Conservation (phyloP, 2,888 invertebrate genomes). For the Busseola fusca region DNA sequence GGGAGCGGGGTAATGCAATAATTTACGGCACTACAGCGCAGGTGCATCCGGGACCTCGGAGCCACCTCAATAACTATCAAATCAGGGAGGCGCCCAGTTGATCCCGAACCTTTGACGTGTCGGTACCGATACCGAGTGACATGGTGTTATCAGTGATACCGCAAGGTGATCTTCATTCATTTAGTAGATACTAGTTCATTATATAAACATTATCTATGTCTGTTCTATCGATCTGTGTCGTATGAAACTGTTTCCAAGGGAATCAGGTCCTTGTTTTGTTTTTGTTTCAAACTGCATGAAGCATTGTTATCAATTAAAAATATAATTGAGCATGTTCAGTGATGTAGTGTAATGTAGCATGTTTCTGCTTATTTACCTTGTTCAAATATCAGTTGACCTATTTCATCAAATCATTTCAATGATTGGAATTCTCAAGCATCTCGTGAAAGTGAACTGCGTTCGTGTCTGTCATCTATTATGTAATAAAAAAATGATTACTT, state of each 20-base stretch:
- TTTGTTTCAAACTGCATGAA: constrained; percentile 14
- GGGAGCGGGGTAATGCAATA: constrained; percentile 69
- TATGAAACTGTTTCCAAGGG: constrained; percentile 19
- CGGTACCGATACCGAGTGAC: constrained; percentile 36
- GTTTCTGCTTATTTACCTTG: constrained; percentile 35
- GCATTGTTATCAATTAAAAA: constrained; percentile 15
- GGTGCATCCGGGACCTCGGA: constrained; percentile 76
- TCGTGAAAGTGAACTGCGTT: constrained; percentile 13
- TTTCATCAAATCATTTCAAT: constrained; percentile 24
- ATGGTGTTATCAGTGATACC: constrained; percentile 54
- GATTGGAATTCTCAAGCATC: constrained; percentile 19
- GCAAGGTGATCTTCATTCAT: constrained; percentile 58
- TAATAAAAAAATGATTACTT: constrained; percentile 29
- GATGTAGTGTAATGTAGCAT: constrained; percentile 19
- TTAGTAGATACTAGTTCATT: constrained; percentile 38
- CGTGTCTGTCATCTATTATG: constrained; percentile 3
- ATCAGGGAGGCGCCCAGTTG: constrained; percentile 61
- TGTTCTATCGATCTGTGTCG: constrained; percentile 29
- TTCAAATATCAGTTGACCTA: constrained; percentile 41
- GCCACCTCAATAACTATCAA: constrained; percentile 25
- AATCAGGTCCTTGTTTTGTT: constrained; percentile 8
- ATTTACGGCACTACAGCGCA: constrained; percentile 79
- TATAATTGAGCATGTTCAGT: constrained; percentile 16
- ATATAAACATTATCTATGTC: constrained; percentile 41
- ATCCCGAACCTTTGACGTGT: constrained; percentile 17